Percentiles rank a stretch among this genome's conserved stretches.
These are phyloP conservation scores for Sylvia borin DNA, from an alignment of 2,797 vertebrate species.

Conservation along the genomic window DNA sequence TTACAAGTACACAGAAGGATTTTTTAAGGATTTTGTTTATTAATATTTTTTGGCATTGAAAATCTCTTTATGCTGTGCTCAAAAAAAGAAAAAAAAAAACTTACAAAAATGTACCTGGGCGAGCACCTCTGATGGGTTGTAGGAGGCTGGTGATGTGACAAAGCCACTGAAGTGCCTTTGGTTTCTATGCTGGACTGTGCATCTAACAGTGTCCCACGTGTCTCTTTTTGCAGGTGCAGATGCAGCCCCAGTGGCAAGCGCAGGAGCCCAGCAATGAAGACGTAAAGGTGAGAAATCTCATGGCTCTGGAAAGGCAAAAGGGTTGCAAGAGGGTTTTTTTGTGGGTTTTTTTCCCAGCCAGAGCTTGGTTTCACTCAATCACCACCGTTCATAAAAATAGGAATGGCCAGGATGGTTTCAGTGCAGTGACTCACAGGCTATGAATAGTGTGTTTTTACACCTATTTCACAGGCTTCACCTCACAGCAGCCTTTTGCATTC, in stretches of 20 bases:
- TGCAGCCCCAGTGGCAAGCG: conserved; percentile 11
- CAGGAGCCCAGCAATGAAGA: background rate
- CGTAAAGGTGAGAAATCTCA: background rate
- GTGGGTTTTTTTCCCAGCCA: background rate
- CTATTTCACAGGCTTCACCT: conserved; percentile 36
- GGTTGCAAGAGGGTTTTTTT: background rate
- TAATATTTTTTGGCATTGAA: background rate
- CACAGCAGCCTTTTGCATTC: background rate
- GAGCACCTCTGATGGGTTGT: background rate
- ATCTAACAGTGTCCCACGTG: background rate
- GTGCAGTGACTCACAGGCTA: background rate
- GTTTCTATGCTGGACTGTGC: background rate
- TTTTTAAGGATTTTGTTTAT: background rate
- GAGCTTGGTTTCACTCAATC: background rate
- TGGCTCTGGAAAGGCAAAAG: background rate
- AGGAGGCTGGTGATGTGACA: background rate
- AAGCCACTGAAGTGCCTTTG: background rate
- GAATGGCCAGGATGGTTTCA: conserved; percentile 1
- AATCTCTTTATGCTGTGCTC: background rate
- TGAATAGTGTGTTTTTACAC: conserved; percentile 30
- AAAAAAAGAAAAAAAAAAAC: background rate
- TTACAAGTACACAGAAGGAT: background rate
- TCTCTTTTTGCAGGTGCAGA: conserved; percentile 38
- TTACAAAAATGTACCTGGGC: background rate
- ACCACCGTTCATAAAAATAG: background rate